A percentile compares a stretch with the other conserved stretches of the same genome.
phyloP scores from a whole-genome alignment of 37 sponge, comb jelly and placozoan species.

The Corticium candelabrum region DNA sequence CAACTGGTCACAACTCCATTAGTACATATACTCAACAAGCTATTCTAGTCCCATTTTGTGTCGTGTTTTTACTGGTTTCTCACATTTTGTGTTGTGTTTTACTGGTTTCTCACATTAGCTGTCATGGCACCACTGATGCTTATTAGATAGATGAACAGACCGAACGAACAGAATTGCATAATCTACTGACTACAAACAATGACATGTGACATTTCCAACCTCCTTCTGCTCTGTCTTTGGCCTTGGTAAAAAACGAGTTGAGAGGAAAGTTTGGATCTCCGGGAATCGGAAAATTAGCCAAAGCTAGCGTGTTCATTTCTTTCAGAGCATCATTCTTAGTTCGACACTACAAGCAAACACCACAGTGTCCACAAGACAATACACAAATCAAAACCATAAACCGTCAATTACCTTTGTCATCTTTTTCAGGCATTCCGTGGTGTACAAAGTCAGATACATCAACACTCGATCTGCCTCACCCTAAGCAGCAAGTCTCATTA shows the following conservation, averaged over 20 bases:
- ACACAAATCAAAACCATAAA: background rate
- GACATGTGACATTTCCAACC: conserved; percentile 25
- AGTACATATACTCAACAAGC: too few relatives aligned
- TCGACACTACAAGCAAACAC: conserved; percentile 42
- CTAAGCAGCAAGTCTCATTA: conserved; percentile 23
- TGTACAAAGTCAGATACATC: conserved; percentile 94
- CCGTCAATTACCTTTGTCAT: conserved; percentile 46
- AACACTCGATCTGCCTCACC: conserved; percentile 76
- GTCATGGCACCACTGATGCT: too few relatives aligned
- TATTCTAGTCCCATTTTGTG: too few relatives aligned
- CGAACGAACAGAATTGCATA: too few relatives aligned
- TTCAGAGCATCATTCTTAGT: conserved; percentile 73
- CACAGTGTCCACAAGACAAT: background rate
- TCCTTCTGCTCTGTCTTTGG: conserved; percentile 48
- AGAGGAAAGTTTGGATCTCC: conserved; percentile 94
- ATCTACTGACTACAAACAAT: too few relatives aligned
- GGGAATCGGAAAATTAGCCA: conserved; percentile 80
- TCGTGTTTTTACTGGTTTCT: too few relatives aligned
- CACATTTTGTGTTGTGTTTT: too few relatives aligned
- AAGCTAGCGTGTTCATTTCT: conserved; percentile 77
- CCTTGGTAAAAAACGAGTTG: conserved; percentile 80
- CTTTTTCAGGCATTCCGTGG: conserved; percentile 94
- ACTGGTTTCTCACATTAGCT: too few relatives aligned
- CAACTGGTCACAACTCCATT: too few relatives aligned
- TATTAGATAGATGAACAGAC: too few relatives aligned